A percentile compares a stretch with the other conserved stretches of the same genome.
Conservation (phyloP, 2,797 vertebrate species). For the Sebastes kiyomatsui region DNA sequence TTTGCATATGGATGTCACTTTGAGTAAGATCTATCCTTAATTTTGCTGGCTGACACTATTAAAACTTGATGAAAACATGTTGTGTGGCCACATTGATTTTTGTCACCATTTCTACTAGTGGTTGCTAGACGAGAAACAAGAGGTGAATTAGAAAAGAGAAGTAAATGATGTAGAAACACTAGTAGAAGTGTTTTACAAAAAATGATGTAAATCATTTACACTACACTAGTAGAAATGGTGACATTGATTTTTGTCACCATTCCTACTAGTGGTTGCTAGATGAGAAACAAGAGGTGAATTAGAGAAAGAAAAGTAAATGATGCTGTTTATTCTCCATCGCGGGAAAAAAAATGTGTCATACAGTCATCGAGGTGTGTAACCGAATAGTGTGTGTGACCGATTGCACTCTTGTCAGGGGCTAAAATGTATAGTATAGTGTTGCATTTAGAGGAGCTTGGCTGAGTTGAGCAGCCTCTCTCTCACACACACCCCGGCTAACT, state of each 20-base stretch:
- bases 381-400: not conserved
- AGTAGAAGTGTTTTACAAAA: no score
- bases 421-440: conserved; percentile 65
- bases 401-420: conserved; percentile 39
- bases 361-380: not conserved
- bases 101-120: not conserved
- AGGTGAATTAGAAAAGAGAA: not conserved
- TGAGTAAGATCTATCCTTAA: conserved; percentile 61
- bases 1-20: conserved; percentile 68
- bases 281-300: not conserved
- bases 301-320: not conserved
- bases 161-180: not conserved
- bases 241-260: conserved; percentile 29
- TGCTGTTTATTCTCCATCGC: not conserved
- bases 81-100: conserved; percentile 42
- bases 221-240: not conserved
- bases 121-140: not conserved
- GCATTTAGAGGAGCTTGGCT: conserved; percentile 71
- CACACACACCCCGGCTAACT: conserved; percentile 71
- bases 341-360: not conserved
- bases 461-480: conserved; percentile 42
- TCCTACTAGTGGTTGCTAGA: not conserved
- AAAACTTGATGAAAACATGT: conserved; percentile 75
- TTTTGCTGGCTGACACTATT: conserved; percentile 79
- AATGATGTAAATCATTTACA: no score